Percentiles rank a stretch among this genome's conserved stretches.
Evolutionary conservation across 2,888 invertebrate species (phyloP).

Genomic region (Pollenia angustigena): DNA sequence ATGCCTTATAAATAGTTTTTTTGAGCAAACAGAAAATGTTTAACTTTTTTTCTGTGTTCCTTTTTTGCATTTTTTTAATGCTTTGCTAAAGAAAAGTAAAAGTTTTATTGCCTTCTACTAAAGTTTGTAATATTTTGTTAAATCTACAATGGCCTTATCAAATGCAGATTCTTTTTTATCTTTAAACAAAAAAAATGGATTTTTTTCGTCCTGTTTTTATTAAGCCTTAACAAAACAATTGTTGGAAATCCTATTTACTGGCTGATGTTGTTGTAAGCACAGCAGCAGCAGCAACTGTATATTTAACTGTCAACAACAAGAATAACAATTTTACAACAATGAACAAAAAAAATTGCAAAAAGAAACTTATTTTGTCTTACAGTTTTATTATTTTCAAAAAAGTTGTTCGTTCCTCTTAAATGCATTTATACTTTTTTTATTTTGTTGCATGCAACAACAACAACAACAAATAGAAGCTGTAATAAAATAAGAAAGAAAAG

Average conservation of each 20-base stretch:
- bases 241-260: constrained; percentile 51
- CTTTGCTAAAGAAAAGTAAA: constrained; percentile 52
- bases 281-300: constrained; percentile 61
- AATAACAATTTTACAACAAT: constrained; percentile 31
- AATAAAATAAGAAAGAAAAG: constrained; percentile 17
- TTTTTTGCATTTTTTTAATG: background rate
- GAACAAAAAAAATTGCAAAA: constrained; percentile 20
- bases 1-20: background rate
- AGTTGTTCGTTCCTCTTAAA: constrained; percentile 45
- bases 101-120: constrained; percentile 47
- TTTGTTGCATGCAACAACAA: constrained; percentile 49
- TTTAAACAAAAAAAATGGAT: background rate
- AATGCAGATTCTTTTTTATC: constrained; percentile 45
- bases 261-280: constrained; percentile 18
- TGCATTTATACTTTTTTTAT: constrained; percentile 57
- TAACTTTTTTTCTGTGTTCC: background rate
- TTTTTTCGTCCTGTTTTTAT: constrained; percentile 27
- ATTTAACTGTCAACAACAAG: constrained; percentile 61
- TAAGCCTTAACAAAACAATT: constrained; percentile 57
- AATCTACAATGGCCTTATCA: constrained; percentile 54
- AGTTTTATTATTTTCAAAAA: constrained; percentile 52
- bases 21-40: background rate
- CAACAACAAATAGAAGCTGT: constrained; percentile 1
- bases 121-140: constrained; percentile 50
- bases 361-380: constrained; percentile 51